phyloP scores from a whole-genome alignment of 64 coral and sea anemone genomes.

The Stylophora pistillata region DNA sequence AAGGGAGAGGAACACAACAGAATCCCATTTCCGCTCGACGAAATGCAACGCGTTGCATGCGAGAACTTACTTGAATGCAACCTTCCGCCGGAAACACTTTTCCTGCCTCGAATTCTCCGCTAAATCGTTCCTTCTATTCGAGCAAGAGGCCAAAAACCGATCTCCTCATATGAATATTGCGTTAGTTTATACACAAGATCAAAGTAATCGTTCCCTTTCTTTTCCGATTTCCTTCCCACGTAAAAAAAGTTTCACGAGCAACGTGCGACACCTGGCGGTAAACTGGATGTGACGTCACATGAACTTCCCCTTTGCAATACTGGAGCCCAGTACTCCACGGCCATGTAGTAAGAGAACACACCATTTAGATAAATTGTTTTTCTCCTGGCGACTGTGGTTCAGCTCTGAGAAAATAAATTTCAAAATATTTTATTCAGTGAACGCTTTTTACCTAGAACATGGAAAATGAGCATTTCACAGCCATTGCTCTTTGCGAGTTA shows the following conservation, averaged over 20 bases:
- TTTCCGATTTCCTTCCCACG: constrained; percentile 28
- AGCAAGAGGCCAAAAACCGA: not conserved
- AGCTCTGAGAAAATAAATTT: too few relatives aligned
- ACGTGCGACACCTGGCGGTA: constrained; percentile 88
- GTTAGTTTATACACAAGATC: not conserved
- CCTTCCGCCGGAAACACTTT: constrained; percentile 90
- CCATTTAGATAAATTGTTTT: too few relatives aligned
- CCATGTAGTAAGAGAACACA: too few relatives aligned
- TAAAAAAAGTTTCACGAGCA: constrained; percentile 40
- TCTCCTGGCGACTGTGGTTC: too few relatives aligned
- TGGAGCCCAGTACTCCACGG: not conserved
- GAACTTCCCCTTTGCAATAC: constrained; percentile 75
- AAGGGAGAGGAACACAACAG: not conserved
- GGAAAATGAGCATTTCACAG: too few relatives aligned
- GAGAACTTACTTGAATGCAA: constrained; percentile 52
- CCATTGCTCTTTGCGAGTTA: too few relatives aligned
- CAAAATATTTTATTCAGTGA: too few relatives aligned
- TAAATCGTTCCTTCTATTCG: constrained; percentile 17
- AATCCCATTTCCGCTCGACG: constrained; percentile 28
- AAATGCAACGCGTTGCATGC: constrained; percentile 64
- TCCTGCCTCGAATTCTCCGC: constrained; percentile 40
- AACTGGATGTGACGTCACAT: constrained; percentile 92
- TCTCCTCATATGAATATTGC: not conserved
- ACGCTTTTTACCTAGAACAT: too few relatives aligned
- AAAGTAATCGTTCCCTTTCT: constrained; percentile 14